A percentile compares a stretch with the other conserved stretches of the same genome.
Evolutionary conservation across 2,113 vertebrate species (phyloP).

Genomic region (Girardinichthys multiradiatus): DNA sequence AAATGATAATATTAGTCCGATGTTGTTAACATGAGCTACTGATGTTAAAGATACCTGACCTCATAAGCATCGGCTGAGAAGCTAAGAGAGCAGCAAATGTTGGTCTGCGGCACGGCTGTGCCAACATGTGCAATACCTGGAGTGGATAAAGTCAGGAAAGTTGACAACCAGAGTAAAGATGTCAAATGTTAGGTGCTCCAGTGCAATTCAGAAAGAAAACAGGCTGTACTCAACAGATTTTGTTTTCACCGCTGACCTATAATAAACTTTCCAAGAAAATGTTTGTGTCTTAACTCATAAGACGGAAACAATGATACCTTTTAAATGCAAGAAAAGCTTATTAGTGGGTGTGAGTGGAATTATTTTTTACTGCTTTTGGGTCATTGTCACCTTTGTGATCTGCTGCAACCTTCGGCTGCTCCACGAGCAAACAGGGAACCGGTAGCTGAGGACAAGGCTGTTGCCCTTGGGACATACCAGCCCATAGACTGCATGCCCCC

Average conservation of each 20-base stretch:
- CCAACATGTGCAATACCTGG: background rate
- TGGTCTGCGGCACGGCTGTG: background rate
- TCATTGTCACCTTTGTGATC: slow-evolving; percentile 39
- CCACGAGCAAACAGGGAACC: slow-evolving; percentile 43
- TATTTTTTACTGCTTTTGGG: background rate
- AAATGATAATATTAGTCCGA: background rate
- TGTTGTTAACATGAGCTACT: background rate
- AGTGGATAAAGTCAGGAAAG: no score
- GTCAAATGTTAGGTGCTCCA: no score
- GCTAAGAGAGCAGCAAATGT: background rate
- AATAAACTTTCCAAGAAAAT: background rate
- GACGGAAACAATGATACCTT: background rate
- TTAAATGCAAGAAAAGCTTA: background rate
- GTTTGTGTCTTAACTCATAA: slow-evolving; percentile 9
- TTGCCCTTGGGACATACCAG: slow-evolving; percentile 56
- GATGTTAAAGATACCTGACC: no score
- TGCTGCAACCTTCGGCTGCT: slow-evolving; percentile 10
- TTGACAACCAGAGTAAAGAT: background rate
- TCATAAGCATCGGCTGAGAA: background rate
- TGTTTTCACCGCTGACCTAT: background rate
- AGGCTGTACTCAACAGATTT: no score
- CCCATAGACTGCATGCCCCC: slow-evolving; percentile 52
- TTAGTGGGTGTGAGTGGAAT: background rate
- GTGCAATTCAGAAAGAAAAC: no score
- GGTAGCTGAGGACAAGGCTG: slow-evolving; percentile 31